Evolutionary conservation across 2,113 vertebrate genomes (phyloP).

Genomic region (Hippocampus mohnikei): DNA sequence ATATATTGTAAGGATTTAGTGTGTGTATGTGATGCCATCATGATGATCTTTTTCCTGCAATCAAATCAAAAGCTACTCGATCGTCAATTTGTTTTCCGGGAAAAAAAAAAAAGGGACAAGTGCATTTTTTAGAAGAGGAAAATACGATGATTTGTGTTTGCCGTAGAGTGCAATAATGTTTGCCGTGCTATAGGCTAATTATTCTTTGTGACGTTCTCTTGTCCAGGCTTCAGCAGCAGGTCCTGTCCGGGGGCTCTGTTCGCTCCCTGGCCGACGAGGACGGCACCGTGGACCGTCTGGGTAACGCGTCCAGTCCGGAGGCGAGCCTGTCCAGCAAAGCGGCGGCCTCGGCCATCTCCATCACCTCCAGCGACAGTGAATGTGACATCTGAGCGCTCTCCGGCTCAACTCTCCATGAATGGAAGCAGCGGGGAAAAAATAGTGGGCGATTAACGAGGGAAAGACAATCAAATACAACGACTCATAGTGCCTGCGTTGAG

Average conservation of each 20-base stretch:
- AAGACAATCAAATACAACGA: constrained; percentile 74
- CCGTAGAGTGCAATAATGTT: too few relatives aligned
- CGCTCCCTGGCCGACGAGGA: constrained; percentile 85
- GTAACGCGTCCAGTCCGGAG: constrained; percentile 86
- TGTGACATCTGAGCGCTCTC: constrained; percentile 87
- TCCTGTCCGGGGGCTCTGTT: constrained; percentile 86
- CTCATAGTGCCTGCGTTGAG: constrained; percentile 73
- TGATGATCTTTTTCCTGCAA: not conserved
- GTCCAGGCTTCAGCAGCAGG: constrained; percentile 94
- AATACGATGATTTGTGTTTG: not conserved
- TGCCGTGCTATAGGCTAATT: not conserved
- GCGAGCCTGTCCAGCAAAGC: constrained; percentile 95
- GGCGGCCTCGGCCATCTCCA: constrained; percentile 96
- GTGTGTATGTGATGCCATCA: not conserved
- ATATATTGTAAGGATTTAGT: not conserved
- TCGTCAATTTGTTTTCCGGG: too few relatives aligned
- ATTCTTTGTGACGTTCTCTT: not conserved
- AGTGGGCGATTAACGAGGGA: constrained; percentile 54
- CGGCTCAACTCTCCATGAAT: constrained; percentile 44
- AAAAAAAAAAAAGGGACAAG: too few relatives aligned
- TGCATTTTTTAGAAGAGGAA: not conserved
- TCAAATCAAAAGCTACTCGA: not conserved
- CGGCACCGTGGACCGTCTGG: constrained; percentile 81
- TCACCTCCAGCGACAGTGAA: constrained; percentile 99
- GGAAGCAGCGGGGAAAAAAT: not conserved